phyloP scores from a whole-genome alignment of 2,797 vertebrate species.

The Brachyalestes nurse region DNA sequence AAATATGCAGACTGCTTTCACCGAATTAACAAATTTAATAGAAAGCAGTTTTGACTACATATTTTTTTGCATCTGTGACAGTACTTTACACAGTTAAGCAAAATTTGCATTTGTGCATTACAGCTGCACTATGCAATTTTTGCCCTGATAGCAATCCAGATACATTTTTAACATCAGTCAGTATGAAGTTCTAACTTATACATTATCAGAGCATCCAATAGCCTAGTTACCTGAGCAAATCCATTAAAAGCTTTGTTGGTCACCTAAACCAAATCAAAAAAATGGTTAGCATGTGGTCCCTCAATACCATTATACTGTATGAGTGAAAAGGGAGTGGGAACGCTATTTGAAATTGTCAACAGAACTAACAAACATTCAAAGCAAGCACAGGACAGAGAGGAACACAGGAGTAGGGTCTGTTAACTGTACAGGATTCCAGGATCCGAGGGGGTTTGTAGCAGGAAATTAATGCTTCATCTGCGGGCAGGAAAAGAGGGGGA shows the following conservation, averaged over 20 bases:
- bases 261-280: conserved; percentile 79
- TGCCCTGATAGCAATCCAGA: conserved; percentile 15
- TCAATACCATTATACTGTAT: conserved; percentile 37
- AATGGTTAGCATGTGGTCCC: conserved; percentile 66
- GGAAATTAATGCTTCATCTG: conserved; percentile 65
- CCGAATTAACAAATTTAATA: too few relatives aligned
- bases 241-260: conserved; percentile 85
- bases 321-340: conserved; percentile 55
- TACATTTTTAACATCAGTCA: conserved; percentile 12
- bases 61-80: too few relatives aligned
- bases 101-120: background rate
- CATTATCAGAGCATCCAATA: conserved; percentile 17
- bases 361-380: conserved; percentile 56
- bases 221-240: conserved; percentile 83
- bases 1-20: background rate
- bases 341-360: conserved; percentile 44
- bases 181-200: conserved; percentile 5
- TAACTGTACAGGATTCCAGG: conserved; percentile 66
- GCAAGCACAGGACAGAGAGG: conserved; percentile 62
- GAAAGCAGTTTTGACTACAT: too few relatives aligned
- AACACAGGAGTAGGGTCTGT: conserved; percentile 61
- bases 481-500: conserved; percentile 58
- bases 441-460: conserved; percentile 58
- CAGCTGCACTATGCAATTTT: background rate
- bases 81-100: conserved; percentile 7